Percentiles rank a stretch among this genome's conserved stretches.
These are phyloP conservation scores for Dynastes maya DNA, from an alignment of 2,888 invertebrate genomes.

Conservation along the genomic window DNA sequence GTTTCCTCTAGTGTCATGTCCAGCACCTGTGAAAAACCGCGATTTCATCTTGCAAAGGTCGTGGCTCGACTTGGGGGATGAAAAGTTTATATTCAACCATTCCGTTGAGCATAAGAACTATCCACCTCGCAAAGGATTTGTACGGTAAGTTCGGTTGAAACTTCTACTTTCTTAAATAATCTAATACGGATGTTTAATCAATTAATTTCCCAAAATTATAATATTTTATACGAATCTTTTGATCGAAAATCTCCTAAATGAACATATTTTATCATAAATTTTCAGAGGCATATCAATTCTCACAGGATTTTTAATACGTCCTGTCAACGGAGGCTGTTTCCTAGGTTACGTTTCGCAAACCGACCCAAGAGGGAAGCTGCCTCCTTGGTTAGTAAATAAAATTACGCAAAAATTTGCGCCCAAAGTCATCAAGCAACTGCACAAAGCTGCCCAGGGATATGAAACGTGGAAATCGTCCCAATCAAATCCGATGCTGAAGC, in stretches of 20 bases:
- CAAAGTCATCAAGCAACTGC: constrained; percentile 86
- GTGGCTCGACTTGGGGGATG: constrained; percentile 90
- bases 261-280: not conserved
- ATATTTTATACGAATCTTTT: no score
- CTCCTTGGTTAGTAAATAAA: constrained; percentile 92
- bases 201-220: no score
- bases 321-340: constrained; percentile 78
- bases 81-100: constrained; percentile 92
- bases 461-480: constrained; percentile 85
- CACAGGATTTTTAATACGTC: constrained; percentile 81
- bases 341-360: constrained; percentile 92
- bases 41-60: constrained; percentile 94
- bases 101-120: constrained; percentile 91
- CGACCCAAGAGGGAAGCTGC: constrained; percentile 90
- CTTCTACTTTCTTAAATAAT: not conserved
- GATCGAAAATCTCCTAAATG: no score
- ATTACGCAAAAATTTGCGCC: constrained; percentile 90
- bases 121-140: constrained; percentile 87
- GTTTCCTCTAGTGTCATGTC: constrained; percentile 81
- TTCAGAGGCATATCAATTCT: constrained; percentile 76
- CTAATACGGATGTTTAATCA: no score
- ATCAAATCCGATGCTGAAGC: constrained; percentile 83
- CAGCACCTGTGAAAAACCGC: constrained; percentile 89
- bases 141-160: constrained; percentile 72
- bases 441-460: constrained; percentile 88